Percentiles rank a stretch among this genome's conserved stretches.
phyloP scores from a whole-genome alignment of 2,113 vertebrate species.

The Papio anubis region DNA sequence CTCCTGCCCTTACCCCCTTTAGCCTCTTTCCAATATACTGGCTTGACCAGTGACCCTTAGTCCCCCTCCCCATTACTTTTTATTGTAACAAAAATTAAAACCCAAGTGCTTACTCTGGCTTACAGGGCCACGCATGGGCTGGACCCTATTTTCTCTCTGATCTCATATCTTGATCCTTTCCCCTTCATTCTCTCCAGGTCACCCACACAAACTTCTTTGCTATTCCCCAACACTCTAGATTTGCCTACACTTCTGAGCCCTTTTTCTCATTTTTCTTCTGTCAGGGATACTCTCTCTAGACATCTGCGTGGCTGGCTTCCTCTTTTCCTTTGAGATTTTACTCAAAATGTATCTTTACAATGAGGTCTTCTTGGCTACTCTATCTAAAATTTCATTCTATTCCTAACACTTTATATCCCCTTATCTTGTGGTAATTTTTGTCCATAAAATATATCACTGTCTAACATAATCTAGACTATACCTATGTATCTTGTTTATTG shows the following conservation, averaged over 20 bases:
- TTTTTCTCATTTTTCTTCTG: background rate
- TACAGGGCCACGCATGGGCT: too few species aligned
- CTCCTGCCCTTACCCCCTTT: background rate
- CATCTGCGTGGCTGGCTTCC: background rate
- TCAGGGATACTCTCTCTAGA: background rate
- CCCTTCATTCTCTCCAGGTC: background rate
- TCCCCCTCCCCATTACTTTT: accelerated
- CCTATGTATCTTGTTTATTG: background rate
- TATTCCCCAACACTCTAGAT: background rate
- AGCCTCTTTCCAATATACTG: background rate
- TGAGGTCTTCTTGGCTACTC: background rate
- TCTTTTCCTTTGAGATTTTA: background rate
- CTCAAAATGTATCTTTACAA: background rate
- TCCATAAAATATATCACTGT: background rate
- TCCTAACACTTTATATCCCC: background rate
- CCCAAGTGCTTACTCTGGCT: background rate
- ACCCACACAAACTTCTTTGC: background rate
- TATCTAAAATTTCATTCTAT: background rate
- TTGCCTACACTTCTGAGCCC: background rate
- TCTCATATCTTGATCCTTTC: background rate
- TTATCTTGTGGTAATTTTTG: background rate
- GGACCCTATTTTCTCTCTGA: background rate
- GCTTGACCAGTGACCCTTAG: background rate
- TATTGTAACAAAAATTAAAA: background rate
- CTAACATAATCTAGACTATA: background rate